Conservation (phyloP, 2,888 invertebrate species). For the Drosophila nr. fundita region DNA sequence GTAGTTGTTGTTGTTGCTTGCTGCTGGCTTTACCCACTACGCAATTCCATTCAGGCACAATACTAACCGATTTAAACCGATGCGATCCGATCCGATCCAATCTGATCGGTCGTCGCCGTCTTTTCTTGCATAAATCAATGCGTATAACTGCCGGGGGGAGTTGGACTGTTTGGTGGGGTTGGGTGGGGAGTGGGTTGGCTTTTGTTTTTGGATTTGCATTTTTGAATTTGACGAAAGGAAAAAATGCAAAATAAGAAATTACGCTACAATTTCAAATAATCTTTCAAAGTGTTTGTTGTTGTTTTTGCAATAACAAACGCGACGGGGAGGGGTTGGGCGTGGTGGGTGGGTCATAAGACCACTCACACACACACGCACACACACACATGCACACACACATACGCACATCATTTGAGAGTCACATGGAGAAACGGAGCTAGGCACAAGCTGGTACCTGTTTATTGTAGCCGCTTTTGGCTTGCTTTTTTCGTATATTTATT, state of each 20-base stretch:
- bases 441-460: slow-evolving; percentile 78
- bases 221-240: slow-evolving; percentile 18
- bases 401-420: slow-evolving; percentile 4
- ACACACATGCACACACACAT: slow-evolving; percentile 11
- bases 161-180: not conserved
- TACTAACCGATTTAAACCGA: slow-evolving; percentile 27
- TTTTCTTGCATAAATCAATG: slow-evolving; percentile 62
- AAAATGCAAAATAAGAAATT: slow-evolving; percentile 28
- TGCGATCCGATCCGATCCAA: slow-evolving; percentile 30
- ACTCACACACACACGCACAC: slow-evolving; percentile 10
- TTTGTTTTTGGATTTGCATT: slow-evolving; percentile 49
- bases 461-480: slow-evolving; percentile 43
- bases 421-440: slow-evolving; percentile 70
- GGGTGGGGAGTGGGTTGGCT: not conserved
- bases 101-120: slow-evolving; percentile 45
- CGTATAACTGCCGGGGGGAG: slow-evolving; percentile 40
- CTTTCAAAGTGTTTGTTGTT: slow-evolving; percentile 22
- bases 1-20: slow-evolving; percentile 1
- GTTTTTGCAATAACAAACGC: slow-evolving; percentile 9
- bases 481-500: slow-evolving; percentile 55
- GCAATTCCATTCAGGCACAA: slow-evolving; percentile 61
- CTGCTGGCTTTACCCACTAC: slow-evolving; percentile 39
- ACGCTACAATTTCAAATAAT: slow-evolving; percentile 49
- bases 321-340: slow-evolving; percentile 31
- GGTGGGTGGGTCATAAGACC: slow-evolving; percentile 49